A percentile compares a stretch with the other conserved stretches of the same genome.
Evolutionary conservation across 1,140 invertebrate species (phyloP).

Genomic region (Leucophenga varia): DNA sequence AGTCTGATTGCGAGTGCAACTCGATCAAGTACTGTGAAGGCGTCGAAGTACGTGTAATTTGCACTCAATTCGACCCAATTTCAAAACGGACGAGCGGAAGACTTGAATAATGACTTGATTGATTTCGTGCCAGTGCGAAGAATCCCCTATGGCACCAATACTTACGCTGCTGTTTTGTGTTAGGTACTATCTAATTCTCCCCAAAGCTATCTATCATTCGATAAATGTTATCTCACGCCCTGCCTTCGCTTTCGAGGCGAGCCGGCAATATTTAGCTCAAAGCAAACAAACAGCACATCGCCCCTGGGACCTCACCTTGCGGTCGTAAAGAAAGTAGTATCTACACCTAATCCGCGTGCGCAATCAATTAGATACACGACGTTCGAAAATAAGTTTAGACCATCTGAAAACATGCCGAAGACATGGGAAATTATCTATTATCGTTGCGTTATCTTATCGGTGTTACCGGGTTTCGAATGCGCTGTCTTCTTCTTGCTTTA

Average conservation of each 20-base stretch:
- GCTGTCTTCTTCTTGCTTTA: no score
- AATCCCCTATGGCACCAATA: constrained; percentile 7
- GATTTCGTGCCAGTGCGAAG: constrained; percentile 27
- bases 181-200: no score
- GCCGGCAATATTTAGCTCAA: constrained; percentile 1
- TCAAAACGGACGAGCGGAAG: constrained; percentile 27
- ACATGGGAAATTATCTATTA: constrained; percentile 15
- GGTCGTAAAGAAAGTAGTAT: constrained; percentile 40
- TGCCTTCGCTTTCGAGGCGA: constrained; percentile 19
- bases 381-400: constrained; percentile 26
- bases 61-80: no score
- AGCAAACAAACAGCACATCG: constrained; percentile 1
- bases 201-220: constrained; percentile 30
- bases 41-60: no score
- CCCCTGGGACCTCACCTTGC: constrained; percentile 19
- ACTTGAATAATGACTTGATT: constrained; percentile 32
- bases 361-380: constrained; percentile 42
- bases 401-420: constrained; percentile 5
- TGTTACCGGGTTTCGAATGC: constrained; percentile 32
- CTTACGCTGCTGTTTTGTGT: no score
- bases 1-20: no score
- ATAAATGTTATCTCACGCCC: constrained; percentile 31
- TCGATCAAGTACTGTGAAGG: no score
- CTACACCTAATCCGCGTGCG: constrained; percentile 35
- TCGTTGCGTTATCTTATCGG: constrained; percentile 26